Percentiles rank a stretch among this genome's conserved stretches.
phyloP scores from a whole-genome alignment of 2,797 vertebrate species.

The Etheostoma perlongum region DNA sequence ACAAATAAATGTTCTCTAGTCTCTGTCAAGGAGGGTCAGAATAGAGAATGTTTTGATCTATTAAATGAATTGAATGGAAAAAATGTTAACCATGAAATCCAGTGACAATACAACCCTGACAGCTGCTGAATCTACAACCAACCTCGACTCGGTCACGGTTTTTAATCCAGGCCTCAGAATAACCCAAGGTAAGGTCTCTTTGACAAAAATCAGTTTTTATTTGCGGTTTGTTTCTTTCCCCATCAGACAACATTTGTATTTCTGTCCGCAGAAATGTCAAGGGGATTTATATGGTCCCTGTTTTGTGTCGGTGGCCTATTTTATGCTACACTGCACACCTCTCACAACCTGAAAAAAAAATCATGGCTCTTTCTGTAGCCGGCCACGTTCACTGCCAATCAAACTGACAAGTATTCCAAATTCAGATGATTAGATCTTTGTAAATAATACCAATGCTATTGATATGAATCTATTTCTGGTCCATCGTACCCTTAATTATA shows the following conservation, averaged over 20 bases:
- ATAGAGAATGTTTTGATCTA: conserved; percentile 5
- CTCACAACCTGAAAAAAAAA: conserved; percentile 52
- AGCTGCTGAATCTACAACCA: not conserved
- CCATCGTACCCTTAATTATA: conserved; percentile 8
- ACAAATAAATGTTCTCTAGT: conserved; percentile 19
- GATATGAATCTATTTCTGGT: conserved; percentile 36
- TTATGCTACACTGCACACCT: conserved; percentile 69
- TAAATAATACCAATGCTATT: not conserved
- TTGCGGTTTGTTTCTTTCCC: conserved; percentile 11
- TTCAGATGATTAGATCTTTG: conserved; percentile 28
- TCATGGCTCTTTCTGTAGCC: conserved; percentile 26
- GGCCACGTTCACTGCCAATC: conserved; percentile 38
- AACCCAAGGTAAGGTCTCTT: conserved; percentile 30
- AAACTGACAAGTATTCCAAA: conserved; percentile 26
- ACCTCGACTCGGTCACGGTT: not conserved
- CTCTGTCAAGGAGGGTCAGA: conserved; percentile 4
- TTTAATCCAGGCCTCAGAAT: conserved; percentile 13
- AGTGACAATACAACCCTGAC: conserved; percentile 4
- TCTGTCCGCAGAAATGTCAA: conserved; percentile 55
- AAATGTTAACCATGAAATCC: conserved; percentile 4
- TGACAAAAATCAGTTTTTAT: conserved; percentile 29
- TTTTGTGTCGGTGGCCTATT: conserved; percentile 69
- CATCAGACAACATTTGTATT: conserved; percentile 70
- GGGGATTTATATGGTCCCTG: conserved; percentile 65
- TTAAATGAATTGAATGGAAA: conserved; percentile 8